Percentiles rank a stretch among this genome's conserved stretches.
Evolutionary conservation across 2,888 invertebrate genomes (phyloP).

Genomic region (Ernsta delagoae): DNA sequence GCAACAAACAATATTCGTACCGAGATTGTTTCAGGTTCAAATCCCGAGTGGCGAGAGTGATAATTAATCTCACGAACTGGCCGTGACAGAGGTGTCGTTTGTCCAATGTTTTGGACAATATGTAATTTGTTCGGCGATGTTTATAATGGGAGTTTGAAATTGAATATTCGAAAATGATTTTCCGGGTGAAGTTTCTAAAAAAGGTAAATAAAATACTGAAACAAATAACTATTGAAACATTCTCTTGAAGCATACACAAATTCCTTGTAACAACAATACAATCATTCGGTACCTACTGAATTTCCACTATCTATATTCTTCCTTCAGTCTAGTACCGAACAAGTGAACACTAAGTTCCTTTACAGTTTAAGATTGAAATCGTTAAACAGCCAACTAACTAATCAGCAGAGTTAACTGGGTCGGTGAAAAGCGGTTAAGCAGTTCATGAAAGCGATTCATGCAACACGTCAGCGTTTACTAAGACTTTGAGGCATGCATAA

Average conservation of each 20-base stretch:
- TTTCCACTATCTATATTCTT: too few species aligned
- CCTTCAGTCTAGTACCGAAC: background rate
- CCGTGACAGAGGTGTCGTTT: slow-evolving; percentile 23
- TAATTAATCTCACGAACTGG: slow-evolving; percentile 43
- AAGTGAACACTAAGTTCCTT: slow-evolving; percentile 9
- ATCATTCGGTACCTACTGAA: too few species aligned
- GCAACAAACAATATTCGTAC: slow-evolving; percentile 33
- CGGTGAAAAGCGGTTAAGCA: slow-evolving; percentile 18
- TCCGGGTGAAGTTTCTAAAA: background rate
- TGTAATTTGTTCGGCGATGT: slow-evolving; percentile 22
- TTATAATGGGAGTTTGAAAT: slow-evolving; percentile 8
- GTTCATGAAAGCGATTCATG: slow-evolving; percentile 14
- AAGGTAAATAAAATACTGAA: too few species aligned
- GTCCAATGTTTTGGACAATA: slow-evolving; percentile 23
- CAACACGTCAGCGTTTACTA: slow-evolving; percentile 23
- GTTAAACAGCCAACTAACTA: slow-evolving; percentile 5
- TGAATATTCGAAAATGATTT: background rate
- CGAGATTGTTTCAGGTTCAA: slow-evolving; percentile 42
- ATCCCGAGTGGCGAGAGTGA: slow-evolving; percentile 43
- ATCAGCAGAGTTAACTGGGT: slow-evolving; percentile 23
- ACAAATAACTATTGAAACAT: too few species aligned
- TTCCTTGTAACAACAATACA: too few species aligned
- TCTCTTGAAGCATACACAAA: too few species aligned
- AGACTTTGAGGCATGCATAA: slow-evolving; percentile 20
- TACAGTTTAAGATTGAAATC: slow-evolving; percentile 8